Percentiles rank a stretch among this genome's conserved stretches.
These are phyloP conservation scores for Leptarthrus brevirostris DNA, from an alignment of 2,888 invertebrate species.

Conservation along the genomic window DNA sequence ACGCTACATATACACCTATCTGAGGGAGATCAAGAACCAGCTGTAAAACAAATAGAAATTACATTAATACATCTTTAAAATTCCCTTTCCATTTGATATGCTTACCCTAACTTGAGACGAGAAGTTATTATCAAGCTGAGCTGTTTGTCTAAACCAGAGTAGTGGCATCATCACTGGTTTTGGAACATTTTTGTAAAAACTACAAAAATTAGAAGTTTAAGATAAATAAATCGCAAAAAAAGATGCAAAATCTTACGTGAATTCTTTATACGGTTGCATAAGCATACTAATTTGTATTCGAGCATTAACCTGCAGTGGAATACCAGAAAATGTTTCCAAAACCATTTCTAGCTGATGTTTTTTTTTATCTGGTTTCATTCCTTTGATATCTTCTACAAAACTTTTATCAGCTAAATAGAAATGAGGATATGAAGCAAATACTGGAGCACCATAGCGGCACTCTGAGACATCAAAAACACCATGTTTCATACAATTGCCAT, in stretches of 20 bases:
- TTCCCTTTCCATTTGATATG: not conserved
- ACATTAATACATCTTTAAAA: not conserved
- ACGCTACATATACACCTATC: conserved; percentile 62
- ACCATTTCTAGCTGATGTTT: conserved; percentile 75
- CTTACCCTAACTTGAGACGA: conserved; percentile 66
- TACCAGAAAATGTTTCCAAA: conserved; percentile 81
- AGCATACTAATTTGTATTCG: conserved; percentile 82
- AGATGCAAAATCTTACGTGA: conserved; percentile 70
- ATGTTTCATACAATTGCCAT: conserved; percentile 64
- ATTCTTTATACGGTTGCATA: conserved; percentile 68
- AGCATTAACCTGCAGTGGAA: conserved; percentile 80
- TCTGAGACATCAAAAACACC: conserved; percentile 80
- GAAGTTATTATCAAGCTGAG: conserved; percentile 71
- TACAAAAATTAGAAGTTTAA: no score
- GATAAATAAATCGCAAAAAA: not conserved
- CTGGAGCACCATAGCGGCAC: conserved; percentile 85
- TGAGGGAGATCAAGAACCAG: conserved; percentile 60
- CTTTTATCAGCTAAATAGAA: conserved; percentile 79
- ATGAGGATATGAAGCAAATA: conserved; percentile 84
- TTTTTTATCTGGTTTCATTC: conserved; percentile 74
- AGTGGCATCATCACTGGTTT: conserved; percentile 74
- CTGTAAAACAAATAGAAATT: conserved; percentile 56
- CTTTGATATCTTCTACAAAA: conserved; percentile 74
- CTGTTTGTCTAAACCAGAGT: conserved; percentile 81
- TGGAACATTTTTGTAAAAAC: conserved; percentile 70